These are phyloP conservation scores for mouse (Mus musculus) DNA, from an alignment of 2,113 vertebrate species.

Conservation along the genomic window GRCm39 chr9:65196501-65197000, in stretches of 20 bases:
- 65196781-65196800: not conserved
- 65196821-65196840: not conserved
- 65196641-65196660: conserved; percentile 6
- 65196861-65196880: not conserved
- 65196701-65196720: not conserved
- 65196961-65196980: not conserved
- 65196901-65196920: not conserved
- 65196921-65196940: not conserved
- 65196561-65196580: not conserved
- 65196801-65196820: not conserved
- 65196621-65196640: not conserved
- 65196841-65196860: not conserved
- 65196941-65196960: no score
- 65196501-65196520: not conserved
- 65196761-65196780: not conserved
- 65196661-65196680: not conserved
- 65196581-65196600: conserved; percentile 37
- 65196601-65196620: not conserved
- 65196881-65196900: not conserved
- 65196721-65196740: not conserved
- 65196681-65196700: conserved; percentile 41
- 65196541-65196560: not conserved
- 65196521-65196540: not conserved
- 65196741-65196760: not conserved
- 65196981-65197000: not conserved